phyloP scores from a whole-genome alignment of 2,113 vertebrate genomes.

The Periophthalmus modestus region DNA sequence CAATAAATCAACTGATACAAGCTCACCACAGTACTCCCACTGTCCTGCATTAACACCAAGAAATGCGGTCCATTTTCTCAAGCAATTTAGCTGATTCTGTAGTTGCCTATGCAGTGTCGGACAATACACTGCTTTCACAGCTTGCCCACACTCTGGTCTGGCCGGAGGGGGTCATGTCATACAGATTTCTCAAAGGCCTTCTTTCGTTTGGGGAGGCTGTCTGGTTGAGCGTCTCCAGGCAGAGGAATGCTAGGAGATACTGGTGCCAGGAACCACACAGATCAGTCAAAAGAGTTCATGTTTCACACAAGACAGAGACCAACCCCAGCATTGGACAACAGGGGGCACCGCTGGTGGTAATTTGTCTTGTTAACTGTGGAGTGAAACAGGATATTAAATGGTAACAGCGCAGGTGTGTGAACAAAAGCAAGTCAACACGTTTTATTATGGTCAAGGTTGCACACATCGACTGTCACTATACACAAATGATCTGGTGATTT shows the following conservation, averaged over 20 bases:
- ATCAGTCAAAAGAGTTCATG: conserved; percentile 15
- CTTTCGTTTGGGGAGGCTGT: conserved; percentile 18
- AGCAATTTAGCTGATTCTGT: conserved; percentile 42
- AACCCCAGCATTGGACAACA: neutral
- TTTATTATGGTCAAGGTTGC: conserved; percentile 4
- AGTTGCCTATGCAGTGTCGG: conserved; percentile 12
- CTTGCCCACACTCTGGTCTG: conserved; percentile 7
- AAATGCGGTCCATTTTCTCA: conserved; percentile 15
- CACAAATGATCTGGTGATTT: conserved; percentile 17
- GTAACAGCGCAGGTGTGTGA: neutral
- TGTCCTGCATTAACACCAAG: conserved; percentile 19
- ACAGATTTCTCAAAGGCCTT: conserved; percentile 41
- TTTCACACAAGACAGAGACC: conserved; percentile 23
- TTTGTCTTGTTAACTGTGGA: neutral
- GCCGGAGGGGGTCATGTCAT: conserved; percentile 29
- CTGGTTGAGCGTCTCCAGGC: conserved; percentile 24
- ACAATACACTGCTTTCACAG: conserved; percentile 46
- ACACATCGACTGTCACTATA: neutral
- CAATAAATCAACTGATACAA: conserved; percentile 36
- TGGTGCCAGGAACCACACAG: conserved; percentile 45
- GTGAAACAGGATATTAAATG: conserved; percentile 5
- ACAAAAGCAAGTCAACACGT: neutral
- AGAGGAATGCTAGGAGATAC: conserved; percentile 36
- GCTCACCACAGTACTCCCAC: conserved; percentile 16
- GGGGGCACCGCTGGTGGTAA: neutral